A percentile compares a stretch with the other conserved stretches of the same genome.
phyloP scores from a whole-genome alignment of 2,797 vertebrate species.

The Alectoris magna region DNA sequence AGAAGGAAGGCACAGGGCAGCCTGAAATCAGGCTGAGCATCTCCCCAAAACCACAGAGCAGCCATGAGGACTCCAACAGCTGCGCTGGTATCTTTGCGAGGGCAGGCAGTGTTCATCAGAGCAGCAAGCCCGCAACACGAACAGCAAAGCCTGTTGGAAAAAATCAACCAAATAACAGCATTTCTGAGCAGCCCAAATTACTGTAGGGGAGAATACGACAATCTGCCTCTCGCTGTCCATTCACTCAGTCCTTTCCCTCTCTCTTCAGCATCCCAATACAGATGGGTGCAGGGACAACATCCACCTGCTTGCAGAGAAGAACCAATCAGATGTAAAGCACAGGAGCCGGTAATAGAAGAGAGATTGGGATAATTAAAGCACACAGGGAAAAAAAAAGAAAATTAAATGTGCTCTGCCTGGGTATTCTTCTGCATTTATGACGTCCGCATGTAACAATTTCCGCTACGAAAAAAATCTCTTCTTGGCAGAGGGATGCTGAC shows the following conservation, averaged over 20 bases:
- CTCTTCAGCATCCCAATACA: not conserved
- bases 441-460: slow-evolving; percentile 6
- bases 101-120: not conserved
- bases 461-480: not conserved
- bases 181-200: slow-evolving; percentile 30
- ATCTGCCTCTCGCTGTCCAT: not conserved
- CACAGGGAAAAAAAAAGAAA: not conserved
- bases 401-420: not conserved
- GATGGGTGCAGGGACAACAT: not conserved
- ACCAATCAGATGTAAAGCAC: not conserved
- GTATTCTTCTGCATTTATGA: slow-evolving; percentile 33
- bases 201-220: not conserved
- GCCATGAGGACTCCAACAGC: not conserved
- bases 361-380: slow-evolving; percentile 23
- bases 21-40: not conserved
- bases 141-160: not conserved
- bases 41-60: not conserved
- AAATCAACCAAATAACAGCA: slow-evolving; percentile 8
- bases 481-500: slow-evolving; percentile 48
- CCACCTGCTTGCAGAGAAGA: not conserved
- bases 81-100: not conserved
- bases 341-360: not conserved
- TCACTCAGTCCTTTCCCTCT: not conserved
- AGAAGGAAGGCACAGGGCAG: not conserved
- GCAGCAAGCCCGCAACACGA: not conserved